Base-by-base conservation (phyloP, 2,113 vertebrate species). In the Alethe diademata region DNA sequence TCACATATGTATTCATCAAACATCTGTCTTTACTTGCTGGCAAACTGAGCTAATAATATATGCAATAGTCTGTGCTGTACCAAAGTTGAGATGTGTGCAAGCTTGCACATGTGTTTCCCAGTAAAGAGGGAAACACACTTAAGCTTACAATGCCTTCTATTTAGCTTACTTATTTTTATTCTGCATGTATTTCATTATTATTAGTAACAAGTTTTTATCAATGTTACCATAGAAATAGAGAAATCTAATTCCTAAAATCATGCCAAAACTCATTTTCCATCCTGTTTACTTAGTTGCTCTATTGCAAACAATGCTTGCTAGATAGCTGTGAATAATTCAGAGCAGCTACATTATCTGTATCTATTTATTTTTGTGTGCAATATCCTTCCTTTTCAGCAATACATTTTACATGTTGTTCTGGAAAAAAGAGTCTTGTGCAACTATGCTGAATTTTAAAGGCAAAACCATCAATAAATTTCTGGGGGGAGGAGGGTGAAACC, bases 191-290 rank as follows among this genome's bases (percentile, higher is more conserved):
- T 80, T 74, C 38, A 80, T 93, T 86, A 69, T 69, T 87, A 86
- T 58, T 78, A 83, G 64, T 61, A 89, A 74, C 51, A 93, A 71
- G 9, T 14, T 91, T 93, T 71, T 92, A 81, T 91, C 53, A 64
- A 14, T 75, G 89, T 78, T 92, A 38, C 84, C 80, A 67, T 67
- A 84, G 90, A 93, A 94, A 92, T 87, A 28, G 38, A 81, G 74
- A 86, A 61, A 40, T 54, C 6, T 36, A 48, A 75, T 92, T 89
- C 18, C 54, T 75, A 51, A 57, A 94, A 73, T 74, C 54, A 33
- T 85, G 69, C 76, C 79, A 90, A 72, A 92, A 64, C 65, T 76
- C 5, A 50, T 90, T 96, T 94, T 88, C 75, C 51, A 18, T 65
- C 38, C 64, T 90, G 71, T 62, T 93, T 90, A 29, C 58, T 79